A percentile compares a stretch with the other conserved stretches of the same genome.
Evolutionary conservation across 2,888 invertebrate genomes (phyloP).

Genomic region (Meganola albula): DNA sequence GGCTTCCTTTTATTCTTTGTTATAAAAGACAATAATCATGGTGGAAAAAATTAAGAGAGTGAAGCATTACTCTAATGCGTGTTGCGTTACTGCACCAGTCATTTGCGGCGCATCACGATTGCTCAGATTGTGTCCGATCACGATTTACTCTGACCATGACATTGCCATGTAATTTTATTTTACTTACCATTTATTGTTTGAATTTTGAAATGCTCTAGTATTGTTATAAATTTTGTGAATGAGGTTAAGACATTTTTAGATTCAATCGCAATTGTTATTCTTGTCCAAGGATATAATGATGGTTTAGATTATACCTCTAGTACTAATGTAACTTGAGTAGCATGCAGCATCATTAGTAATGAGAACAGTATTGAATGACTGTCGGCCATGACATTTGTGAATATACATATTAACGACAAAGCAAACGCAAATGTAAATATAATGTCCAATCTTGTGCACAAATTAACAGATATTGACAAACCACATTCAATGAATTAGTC

Average conservation of each 20-base stretch:
- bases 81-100: conserved; percentile 51
- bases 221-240: too few relatives aligned
- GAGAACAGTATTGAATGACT: conserved; percentile 17
- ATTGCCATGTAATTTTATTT: conserved; percentile 58
- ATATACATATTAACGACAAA: conserved; percentile 23
- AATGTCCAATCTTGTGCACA: conserved; percentile 18
- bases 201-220: conserved; percentile 14
- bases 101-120: conserved; percentile 62
- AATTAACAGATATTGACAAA: too few relatives aligned
- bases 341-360: conserved; percentile 12
- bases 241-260: too few relatives aligned
- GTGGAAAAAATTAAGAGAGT: conserved; percentile 42
- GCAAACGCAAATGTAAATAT: conserved; percentile 21
- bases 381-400: conserved; percentile 28
- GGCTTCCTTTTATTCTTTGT: conserved; percentile 49
- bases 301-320: too few relatives aligned
- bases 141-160: conserved; percentile 63
- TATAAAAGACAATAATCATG: conserved; percentile 57
- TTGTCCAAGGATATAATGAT: too few relatives aligned
- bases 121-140: conserved; percentile 39
- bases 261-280: too few relatives aligned
- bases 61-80: conserved; percentile 58
- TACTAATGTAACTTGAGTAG: background rate
- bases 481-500: too few relatives aligned
- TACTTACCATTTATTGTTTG: conserved; percentile 29